phyloP scores from a whole-genome alignment of 35 echinoderm and acorn worm genomes.

The Amphiura filiformis region DNA sequence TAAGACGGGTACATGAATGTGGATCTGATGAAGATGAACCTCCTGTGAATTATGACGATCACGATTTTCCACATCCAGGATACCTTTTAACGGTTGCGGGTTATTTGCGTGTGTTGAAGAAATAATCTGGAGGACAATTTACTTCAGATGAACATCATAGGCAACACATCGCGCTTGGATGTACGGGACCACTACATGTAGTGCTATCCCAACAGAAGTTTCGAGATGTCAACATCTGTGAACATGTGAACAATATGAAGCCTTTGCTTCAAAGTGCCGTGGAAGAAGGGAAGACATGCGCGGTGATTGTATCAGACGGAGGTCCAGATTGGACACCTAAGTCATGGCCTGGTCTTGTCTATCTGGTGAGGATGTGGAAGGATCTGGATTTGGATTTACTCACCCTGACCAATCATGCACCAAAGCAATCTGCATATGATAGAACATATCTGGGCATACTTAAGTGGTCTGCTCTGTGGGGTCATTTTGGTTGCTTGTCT shows the following conservation, averaged over 20 bases:
- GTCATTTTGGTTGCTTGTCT: slow-evolving; percentile 36
- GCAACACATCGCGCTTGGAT: not conserved
- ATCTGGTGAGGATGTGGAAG: not conserved
- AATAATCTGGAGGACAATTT: not conserved
- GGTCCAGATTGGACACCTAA: slow-evolving; percentile 42
- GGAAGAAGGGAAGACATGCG: not conserved
- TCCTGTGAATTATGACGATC: slow-evolving; percentile 21
- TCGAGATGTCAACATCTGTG: not conserved
- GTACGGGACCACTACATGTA: slow-evolving; percentile 12
- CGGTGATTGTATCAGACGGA: slow-evolving; percentile 21
- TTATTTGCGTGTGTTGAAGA: slow-evolving; percentile 31
- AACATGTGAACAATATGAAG: slow-evolving; percentile 36
- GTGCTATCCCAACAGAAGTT: slow-evolving; percentile 28
- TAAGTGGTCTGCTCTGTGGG: slow-evolving; percentile 32
- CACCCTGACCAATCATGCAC: slow-evolving; percentile 17
- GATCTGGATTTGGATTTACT: slow-evolving; percentile 37
- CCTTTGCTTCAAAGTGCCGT: not conserved
- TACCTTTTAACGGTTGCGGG: slow-evolving; percentile 40
- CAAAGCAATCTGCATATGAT: slow-evolving; percentile 41
- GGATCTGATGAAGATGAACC: not conserved
- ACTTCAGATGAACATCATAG: slow-evolving; percentile 26
- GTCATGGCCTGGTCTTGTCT: slow-evolving; percentile 22
- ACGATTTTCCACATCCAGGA: slow-evolving; percentile 47
- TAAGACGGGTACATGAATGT: slow-evolving; percentile 6
- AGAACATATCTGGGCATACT: slow-evolving; percentile 42